Base-by-base conservation (phyloP, 2,797 vertebrate species). In the Sibirionetta formosa region DNA sequence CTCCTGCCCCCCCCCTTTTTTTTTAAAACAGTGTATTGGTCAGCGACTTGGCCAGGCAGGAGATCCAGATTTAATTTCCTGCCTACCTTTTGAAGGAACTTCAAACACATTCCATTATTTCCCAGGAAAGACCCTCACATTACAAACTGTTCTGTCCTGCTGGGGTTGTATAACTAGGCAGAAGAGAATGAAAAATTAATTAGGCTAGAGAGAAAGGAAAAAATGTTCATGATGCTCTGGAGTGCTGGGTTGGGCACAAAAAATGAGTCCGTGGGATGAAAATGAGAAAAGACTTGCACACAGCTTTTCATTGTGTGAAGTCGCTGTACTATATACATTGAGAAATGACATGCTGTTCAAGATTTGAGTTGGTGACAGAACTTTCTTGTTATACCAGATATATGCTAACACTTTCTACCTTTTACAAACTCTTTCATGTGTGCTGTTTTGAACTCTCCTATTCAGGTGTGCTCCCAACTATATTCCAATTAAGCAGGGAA, bases 131-230 rank as follows among this genome's bases (percentile, higher is more conserved):
- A 88, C 23, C 56, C 27, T 88, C 76, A 69, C 14, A 16, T 91
- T 90, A 61, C 65, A 86, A 86, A 88, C 1, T 13, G 40, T 75
- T 92, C 61, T 81, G 29, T 27, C 58, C 90, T 92, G 50, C 66
- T 86, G 83, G 82, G 70, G 29, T 46, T 79, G 3, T 72, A 46
- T 69, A 76, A 78, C 40, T 36, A 61, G 57, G 40, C 44, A 92
- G 80, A 92, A 90, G n/a, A 88, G 58, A 82, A 72, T 65, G 53
- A 88, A 86, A 92, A 84, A 88, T 70, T 86, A 93, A 92, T 88
- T 88, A 90, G 50, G 31, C 63, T 50, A 92, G 77, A 75, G 80
- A 73, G 51, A 40, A 15, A 53, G 31, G 58, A 82, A 50, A 63
- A 89, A 90, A 31, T 58, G 9, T 61, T 90, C 70, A 46, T 4